Evolutionary conservation across 2,797 vertebrate genomes (phyloP).

Genomic region (Notolabrus celidotus): DNA sequence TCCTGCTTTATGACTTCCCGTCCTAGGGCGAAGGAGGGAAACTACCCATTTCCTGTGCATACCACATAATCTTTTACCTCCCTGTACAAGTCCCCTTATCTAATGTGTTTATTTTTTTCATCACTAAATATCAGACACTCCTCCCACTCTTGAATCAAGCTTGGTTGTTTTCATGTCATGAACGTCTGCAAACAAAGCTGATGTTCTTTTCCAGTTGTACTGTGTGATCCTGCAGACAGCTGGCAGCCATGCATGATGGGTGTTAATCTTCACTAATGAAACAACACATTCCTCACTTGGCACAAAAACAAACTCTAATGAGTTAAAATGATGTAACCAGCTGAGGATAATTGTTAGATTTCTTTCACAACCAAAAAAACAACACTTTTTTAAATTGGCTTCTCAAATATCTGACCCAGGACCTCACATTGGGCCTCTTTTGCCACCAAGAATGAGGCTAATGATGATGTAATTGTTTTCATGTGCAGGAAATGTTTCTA

Average conservation of each 20-base stretch:
- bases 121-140: conserved; percentile 17
- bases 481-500: conserved; percentile 31
- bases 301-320: conserved; percentile 8
- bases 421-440: conserved; percentile 12
- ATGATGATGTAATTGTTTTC: conserved; percentile 64
- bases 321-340: conserved; percentile 29
- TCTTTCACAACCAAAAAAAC: not conserved
- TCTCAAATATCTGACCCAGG: conserved; percentile 8
- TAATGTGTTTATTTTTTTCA: conserved; percentile 20
- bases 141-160: conserved; percentile 11
- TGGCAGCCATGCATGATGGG: conserved; percentile 25
- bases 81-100: conserved; percentile 13
- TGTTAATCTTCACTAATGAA: conserved; percentile 38
- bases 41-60: conserved; percentile 62
- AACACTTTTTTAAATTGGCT: conserved; percentile 17
- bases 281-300: conserved; percentile 21
- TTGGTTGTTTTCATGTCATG: conserved; percentile 1
- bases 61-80: conserved; percentile 15
- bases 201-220: not conserved
- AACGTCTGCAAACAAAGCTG: not conserved
- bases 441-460: conserved; percentile 11
- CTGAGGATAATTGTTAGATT: not conserved
- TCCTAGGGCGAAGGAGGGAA: conserved; percentile 62
- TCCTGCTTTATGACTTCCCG: conserved; percentile 77
- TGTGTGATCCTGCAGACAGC: conserved; percentile 5